These are phyloP conservation scores for Hydrolagus colliei DNA, from an alignment of 2,797 vertebrate genomes.

Conservation along the genomic window DNA sequence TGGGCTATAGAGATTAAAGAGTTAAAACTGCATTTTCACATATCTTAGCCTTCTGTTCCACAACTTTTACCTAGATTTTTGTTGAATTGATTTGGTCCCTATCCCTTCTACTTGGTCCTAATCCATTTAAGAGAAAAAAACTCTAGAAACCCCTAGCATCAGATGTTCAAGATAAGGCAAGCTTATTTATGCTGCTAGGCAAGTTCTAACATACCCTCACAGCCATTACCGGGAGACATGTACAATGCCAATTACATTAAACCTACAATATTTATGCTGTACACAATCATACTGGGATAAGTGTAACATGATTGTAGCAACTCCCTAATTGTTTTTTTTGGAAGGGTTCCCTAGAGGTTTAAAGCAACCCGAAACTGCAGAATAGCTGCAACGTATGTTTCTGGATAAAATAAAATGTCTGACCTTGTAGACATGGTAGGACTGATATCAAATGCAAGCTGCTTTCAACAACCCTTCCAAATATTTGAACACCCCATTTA, in stretches of 20 bases:
- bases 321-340: background rate
- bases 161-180: background rate
- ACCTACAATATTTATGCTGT: background rate
- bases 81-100: background rate
- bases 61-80: constrained; percentile 10
- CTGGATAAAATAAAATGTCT: background rate
- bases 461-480: background rate
- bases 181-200: background rate
- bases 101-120: background rate
- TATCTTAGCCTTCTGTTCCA: constrained; percentile 22
- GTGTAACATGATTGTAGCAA: constrained; percentile 26
- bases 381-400: background rate
- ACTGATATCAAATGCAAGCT: constrained; percentile 8
- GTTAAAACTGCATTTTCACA: background rate
- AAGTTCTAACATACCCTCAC: background rate
- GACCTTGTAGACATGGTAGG: background rate
- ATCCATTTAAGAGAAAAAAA: background rate
- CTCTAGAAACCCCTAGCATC: background rate
- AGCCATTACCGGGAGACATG: too few relatives aligned
- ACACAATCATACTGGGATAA: background rate
- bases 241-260: background rate
- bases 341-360: too few relatives aligned
- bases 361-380: background rate
- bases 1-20: constrained; percentile 40
- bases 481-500: too few relatives aligned